These are phyloP conservation scores for Yoshiicerus persimilis DNA, from an alignment of 1,140 invertebrate genomes.

Conservation along the genomic window DNA sequence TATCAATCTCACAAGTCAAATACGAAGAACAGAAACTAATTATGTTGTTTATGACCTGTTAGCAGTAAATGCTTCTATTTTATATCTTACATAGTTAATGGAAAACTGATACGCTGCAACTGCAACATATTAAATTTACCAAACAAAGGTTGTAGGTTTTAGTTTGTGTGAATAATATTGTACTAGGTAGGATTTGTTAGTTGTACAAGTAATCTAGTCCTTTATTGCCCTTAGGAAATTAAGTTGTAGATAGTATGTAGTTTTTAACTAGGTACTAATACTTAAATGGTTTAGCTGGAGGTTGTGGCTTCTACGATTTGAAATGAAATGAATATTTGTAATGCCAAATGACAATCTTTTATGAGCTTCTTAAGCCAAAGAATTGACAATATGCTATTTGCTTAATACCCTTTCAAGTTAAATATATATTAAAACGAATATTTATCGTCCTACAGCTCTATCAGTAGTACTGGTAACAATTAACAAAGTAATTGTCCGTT, in stretches of 20 bases:
- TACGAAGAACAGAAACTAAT: neutral
- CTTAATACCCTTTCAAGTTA: neutral
- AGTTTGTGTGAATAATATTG: too few relatives aligned
- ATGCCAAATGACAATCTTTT: neutral
- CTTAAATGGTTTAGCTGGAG: neutral
- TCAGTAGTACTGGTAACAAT: too few relatives aligned
- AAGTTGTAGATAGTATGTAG: neutral
- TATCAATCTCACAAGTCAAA: neutral
- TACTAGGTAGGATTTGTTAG: too few relatives aligned
- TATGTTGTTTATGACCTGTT: neutral
- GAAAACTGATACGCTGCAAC: neutral
- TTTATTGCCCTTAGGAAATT: neutral
- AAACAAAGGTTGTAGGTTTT: too few relatives aligned
- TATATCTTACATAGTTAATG: neutral
- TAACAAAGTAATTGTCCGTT: too few relatives aligned
- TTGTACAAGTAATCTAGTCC: too few relatives aligned
- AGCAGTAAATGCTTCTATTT: neutral
- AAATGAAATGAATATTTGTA: neutral
- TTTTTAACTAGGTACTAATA: neutral
- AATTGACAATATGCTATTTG: neutral
- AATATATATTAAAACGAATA: neutral
- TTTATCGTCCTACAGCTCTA: too few relatives aligned
- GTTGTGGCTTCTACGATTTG: neutral
- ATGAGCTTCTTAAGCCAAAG: neutral
- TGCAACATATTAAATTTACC: neutral